phyloP scores from a whole-genome alignment of 2,113 vertebrate genomes.

The Brachirus orientalis region DNA sequence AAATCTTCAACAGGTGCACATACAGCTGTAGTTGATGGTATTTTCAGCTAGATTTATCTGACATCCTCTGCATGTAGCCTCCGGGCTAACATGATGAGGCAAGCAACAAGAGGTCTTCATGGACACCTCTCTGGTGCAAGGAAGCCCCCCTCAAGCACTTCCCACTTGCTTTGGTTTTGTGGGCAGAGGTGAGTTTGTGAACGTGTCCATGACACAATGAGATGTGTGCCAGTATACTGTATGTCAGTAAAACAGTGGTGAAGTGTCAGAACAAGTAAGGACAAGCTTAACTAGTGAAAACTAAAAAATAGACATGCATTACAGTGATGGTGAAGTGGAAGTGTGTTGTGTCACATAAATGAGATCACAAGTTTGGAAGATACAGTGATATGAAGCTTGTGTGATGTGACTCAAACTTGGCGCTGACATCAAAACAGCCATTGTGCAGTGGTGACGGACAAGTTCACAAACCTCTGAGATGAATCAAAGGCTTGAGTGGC shows the following conservation, averaged over 20 bases:
- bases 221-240: slow-evolving; percentile 7
- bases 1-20: not conserved
- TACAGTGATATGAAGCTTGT: slow-evolving; percentile 1
- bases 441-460: slow-evolving; percentile 11
- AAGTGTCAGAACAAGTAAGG: not conserved
- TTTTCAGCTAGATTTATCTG: not conserved
- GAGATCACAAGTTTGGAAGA: slow-evolving; percentile 2
- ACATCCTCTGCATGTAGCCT: not conserved
- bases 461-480: slow-evolving; percentile 40
- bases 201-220: slow-evolving; percentile 15
- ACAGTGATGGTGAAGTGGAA: not conserved
- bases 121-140: not conserved
- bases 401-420: slow-evolving; percentile 12
- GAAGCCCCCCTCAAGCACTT: slow-evolving; percentile 8
- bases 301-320: too few species aligned
- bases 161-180: too few species aligned
- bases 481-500: slow-evolving; percentile 37
- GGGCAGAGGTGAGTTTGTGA: slow-evolving; percentile 14
- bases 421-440: slow-evolving; percentile 9
- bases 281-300: not conserved
- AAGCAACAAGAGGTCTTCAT: slow-evolving; percentile 17
- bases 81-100: too few species aligned
- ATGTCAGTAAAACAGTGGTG: too few species aligned
- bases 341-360: not conserved
- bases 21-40: not conserved